Evolutionary conservation across 2,797 vertebrate genomes (phyloP).

Genomic region (Triplophysa bombifrons): DNA sequence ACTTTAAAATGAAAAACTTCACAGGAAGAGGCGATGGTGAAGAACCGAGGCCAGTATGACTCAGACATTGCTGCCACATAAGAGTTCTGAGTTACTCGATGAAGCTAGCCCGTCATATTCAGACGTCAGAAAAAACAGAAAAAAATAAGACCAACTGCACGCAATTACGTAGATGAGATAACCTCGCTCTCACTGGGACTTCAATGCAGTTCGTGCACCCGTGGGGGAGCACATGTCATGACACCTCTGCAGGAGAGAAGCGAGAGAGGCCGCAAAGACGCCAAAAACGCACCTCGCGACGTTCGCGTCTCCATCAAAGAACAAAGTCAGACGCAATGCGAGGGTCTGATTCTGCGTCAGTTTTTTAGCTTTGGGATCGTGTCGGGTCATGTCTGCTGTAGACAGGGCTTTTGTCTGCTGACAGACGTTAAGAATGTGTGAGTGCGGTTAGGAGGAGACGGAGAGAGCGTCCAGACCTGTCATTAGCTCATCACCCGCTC

Average conservation of each 20-base stretch:
- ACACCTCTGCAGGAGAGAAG: slow-evolving; percentile 16
- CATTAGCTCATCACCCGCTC: slow-evolving; percentile 73
- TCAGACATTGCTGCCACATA: slow-evolving; percentile 66
- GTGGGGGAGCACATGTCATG: slow-evolving; percentile 4
- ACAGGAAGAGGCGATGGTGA: slow-evolving; percentile 52
- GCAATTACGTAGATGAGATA: slow-evolving; percentile 35
- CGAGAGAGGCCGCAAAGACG: neutral
- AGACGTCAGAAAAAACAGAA: slow-evolving; percentile 38
- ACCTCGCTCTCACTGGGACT: slow-evolving; percentile 7
- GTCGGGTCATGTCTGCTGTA: slow-evolving; percentile 72
- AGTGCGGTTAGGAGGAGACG: slow-evolving; percentile 65
- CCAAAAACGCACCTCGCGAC: neutral
- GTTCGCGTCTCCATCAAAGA: neutral
- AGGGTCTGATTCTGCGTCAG: slow-evolving; percentile 29
- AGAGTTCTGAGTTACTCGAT: slow-evolving; percentile 67
- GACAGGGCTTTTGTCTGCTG: slow-evolving; percentile 65
- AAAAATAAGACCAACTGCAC: slow-evolving; percentile 35
- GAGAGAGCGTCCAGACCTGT: slow-evolving; percentile 65
- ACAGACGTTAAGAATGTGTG: slow-evolving; percentile 59
- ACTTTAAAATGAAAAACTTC: slow-evolving; percentile 58
- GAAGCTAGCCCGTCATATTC: slow-evolving; percentile 46
- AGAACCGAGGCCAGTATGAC: slow-evolving; percentile 61
- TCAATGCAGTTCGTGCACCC: slow-evolving; percentile 45
- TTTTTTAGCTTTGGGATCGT: slow-evolving; percentile 63
- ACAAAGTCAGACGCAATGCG: slow-evolving; percentile 2